Conservation (phyloP, 2,888 invertebrate genomes). For the Pterostichus niger region DNA sequence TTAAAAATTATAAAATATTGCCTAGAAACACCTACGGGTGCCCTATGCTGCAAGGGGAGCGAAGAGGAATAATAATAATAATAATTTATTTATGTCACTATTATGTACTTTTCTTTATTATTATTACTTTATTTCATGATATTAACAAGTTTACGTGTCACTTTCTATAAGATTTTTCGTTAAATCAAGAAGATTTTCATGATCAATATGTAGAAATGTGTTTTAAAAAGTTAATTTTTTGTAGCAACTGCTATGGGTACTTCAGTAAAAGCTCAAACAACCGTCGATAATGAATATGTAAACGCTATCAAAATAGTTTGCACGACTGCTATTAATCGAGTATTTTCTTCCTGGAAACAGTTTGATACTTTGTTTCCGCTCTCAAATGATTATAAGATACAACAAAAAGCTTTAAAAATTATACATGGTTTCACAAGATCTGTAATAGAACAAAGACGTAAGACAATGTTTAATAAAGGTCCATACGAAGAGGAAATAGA, state of each 20-base stretch:
- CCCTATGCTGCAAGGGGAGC: too few relatives aligned
- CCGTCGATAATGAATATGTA: constrained; percentile 74
- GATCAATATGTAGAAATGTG: too few relatives aligned
- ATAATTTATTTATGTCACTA: too few relatives aligned
- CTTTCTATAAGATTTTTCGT: too few relatives aligned
- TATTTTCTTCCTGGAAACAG: constrained; percentile 18
- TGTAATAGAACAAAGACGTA: constrained; percentile 43
- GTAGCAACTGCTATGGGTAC: constrained; percentile 81
- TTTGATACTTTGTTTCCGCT: constrained; percentile 27
- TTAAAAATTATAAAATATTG: too few relatives aligned
- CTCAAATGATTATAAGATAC: constrained; percentile 20
- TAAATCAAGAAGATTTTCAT: too few relatives aligned
- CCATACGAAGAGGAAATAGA: background rate
- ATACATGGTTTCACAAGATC: constrained; percentile 19
- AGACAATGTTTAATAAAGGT: constrained; percentile 62
- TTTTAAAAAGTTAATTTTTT: background rate
- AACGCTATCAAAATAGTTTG: constrained; percentile 73
- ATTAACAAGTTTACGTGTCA: too few relatives aligned
- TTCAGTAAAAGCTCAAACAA: constrained; percentile 69
- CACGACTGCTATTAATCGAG: background rate
- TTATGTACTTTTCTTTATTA: too few relatives aligned
- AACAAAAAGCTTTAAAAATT: constrained; percentile 35
- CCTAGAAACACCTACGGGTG: too few relatives aligned
- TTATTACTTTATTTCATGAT: too few relatives aligned
- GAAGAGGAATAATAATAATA: too few relatives aligned